Evolutionary conservation across 2,888 invertebrate species (phyloP), one percentile per base, ranked within the genome.

Genomic region (Nomada ruficornis): DNA sequence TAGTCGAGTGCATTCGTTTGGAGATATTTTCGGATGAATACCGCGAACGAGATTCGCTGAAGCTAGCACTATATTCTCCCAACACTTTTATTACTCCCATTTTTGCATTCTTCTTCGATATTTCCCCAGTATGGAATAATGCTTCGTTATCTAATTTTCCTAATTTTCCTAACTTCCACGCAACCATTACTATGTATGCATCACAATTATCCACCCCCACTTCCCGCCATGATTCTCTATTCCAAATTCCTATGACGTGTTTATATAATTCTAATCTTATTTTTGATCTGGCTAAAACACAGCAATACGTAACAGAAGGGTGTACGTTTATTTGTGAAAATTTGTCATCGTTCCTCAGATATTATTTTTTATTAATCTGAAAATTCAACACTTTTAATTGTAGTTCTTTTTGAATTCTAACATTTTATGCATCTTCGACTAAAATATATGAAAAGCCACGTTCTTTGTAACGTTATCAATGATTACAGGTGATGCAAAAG

Each of bases 221-320:
- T 29, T 13, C 15, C 44, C 15, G 1, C 0, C 13, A 54, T 2
- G 2, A 4, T 2, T 5, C 44, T 26, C 29, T n/a, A 29, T 23
- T 29, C 26, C 10, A 20, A 23, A 15, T 57, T 36, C n/a, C 57
- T 47, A 57, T 57, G 57, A 42, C 54, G 47, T 26, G 64, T 68
- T 68, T 42, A 23, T 54, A 70, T 50, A 62, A 71, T 75, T 62
- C 42, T 63, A 76, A 76, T 63, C 50, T 69, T 57, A 44, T 47
- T 18, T 47, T 63, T 20, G 36, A 42, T 7, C 15, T 50, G 23
- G 59, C 18, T 29, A 44, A 47, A 36, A 36, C 36, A 15, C 15
- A 20, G n/a, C 18, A 1, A 52, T 44, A 60, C 23, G 2, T 11
- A 11, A 52, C 7, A 9, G 2, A 29, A 44, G 18, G 9, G n/a